A percentile compares a stretch with the other conserved stretches of the same genome.
Conservation (phyloP, 2,888 invertebrate genomes). For the Protonemura montana region DNA sequence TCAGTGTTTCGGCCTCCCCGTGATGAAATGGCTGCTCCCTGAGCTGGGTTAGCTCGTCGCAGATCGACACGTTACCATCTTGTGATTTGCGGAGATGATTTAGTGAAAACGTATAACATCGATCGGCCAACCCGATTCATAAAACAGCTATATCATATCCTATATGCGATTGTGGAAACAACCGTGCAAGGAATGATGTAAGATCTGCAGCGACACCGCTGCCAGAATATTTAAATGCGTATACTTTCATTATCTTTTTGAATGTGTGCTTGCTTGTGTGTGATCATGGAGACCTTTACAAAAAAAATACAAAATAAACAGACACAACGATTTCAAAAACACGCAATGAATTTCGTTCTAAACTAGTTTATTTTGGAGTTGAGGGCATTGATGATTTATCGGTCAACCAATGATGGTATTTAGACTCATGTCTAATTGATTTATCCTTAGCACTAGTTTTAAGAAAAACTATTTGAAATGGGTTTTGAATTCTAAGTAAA, state of each 20-base stretch:
- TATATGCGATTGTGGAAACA: background rate
- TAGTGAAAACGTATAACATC: background rate
- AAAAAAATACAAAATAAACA: too few relatives aligned
- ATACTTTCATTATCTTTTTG: background rate
- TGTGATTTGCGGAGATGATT: background rate
- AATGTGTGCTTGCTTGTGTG: background rate
- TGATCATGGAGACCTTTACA: background rate
- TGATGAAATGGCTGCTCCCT: background rate
- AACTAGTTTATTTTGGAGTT: background rate
- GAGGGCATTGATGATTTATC: background rate
- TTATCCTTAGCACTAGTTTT: too few relatives aligned
- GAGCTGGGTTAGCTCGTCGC: background rate
- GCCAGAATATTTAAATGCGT: background rate
- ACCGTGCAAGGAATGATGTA: background rate
- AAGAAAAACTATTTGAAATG: too few relatives aligned
- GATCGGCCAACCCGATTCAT: background rate
- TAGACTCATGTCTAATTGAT: too few relatives aligned
- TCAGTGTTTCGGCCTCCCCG: background rate
- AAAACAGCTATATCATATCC: background rate
- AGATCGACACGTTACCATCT: background rate
- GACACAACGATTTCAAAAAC: slow-evolving; percentile 1
- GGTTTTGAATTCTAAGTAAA: too few relatives aligned
- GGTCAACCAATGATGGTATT: too few relatives aligned
- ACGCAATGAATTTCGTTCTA: background rate
- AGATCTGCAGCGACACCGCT: background rate